phyloP scores from a whole-genome alignment of 2,797 vertebrate species.

The Micrastur ruficollis region DNA sequence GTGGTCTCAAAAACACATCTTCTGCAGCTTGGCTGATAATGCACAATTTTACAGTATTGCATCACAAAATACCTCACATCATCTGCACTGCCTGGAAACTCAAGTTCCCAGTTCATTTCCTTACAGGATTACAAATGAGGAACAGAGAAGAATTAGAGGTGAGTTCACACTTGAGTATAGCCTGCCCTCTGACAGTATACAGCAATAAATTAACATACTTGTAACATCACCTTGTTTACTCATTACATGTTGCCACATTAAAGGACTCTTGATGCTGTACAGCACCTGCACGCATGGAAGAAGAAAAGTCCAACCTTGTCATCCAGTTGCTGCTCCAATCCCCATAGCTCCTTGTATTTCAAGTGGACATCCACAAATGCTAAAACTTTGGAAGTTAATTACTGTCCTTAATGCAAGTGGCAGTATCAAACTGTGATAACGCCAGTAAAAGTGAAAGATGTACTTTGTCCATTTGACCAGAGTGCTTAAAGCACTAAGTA shows the following conservation, averaged over 20 bases:
- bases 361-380: neutral
- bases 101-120: neutral
- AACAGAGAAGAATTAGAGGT: neutral
- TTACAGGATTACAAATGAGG: neutral
- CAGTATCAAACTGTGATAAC: neutral
- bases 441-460: neutral
- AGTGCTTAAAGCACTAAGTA: neutral
- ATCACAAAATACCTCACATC: neutral
- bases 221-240: neutral
- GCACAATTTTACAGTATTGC: neutral
- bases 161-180: neutral
- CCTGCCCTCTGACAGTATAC: neutral
- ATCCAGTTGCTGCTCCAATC: neutral
- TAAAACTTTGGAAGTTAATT: neutral
- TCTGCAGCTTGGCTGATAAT: neutral
- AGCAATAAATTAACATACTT: neutral
- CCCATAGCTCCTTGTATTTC: neutral
- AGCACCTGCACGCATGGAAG: neutral
- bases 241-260: neutral
- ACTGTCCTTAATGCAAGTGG: neutral
- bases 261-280: neutral
- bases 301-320: neutral
- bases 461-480: neutral
- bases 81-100: neutral
- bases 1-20: neutral